A percentile compares a stretch with the other conserved stretches of the same genome.
phyloP scores from a whole-genome alignment of 1,140 invertebrate genomes.

The Cotesia vestalis region DNA sequence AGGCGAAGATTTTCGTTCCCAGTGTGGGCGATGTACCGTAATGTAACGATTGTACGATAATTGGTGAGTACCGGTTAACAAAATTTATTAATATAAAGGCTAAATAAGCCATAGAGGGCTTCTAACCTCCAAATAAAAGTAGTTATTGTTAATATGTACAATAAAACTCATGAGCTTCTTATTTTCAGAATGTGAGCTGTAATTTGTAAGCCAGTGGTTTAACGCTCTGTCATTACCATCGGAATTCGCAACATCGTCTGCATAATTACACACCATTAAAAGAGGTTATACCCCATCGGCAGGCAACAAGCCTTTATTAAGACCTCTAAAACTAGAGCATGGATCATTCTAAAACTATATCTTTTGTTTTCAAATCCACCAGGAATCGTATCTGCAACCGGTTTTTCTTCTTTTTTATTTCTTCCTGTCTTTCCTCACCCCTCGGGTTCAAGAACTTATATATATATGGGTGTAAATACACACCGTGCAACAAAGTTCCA shows the following conservation, averaged over 20 bases:
- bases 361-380: slow-evolving; percentile 32
- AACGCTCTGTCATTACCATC: not conserved
- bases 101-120: no score
- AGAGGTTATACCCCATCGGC: no score
- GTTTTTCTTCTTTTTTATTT: slow-evolving; percentile 22
- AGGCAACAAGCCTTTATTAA: no score
- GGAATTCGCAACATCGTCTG: not conserved
- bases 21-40: no score
- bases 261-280: no score
- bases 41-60: no score
- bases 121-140: not conserved
- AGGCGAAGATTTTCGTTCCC: no score
- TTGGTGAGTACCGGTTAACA: no score
- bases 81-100: no score
- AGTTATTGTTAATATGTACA: not conserved
- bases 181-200: slow-evolving; percentile 26
- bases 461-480: no score
- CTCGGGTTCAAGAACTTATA: not conserved
- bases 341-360: not conserved
- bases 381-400: slow-evolving; percentile 36
- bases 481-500: no score
- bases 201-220: slow-evolving; percentile 13
- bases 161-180: slow-evolving; percentile 11
- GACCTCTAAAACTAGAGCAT: no score
- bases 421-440: not conserved